phyloP scores from a whole-genome alignment of 2,888 invertebrate species.

The Tenthredo notha region DNA sequence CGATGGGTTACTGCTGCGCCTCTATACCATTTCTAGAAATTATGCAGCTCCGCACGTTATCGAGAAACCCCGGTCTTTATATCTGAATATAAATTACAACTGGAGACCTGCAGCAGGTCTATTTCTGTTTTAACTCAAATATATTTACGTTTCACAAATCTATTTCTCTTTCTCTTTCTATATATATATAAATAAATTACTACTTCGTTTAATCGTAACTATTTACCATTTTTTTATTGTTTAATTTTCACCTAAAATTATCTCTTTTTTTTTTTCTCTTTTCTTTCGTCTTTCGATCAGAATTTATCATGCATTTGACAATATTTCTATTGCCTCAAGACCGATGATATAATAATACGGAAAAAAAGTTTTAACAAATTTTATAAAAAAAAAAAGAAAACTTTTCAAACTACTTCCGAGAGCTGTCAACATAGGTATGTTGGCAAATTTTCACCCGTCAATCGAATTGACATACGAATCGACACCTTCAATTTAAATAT shows the following conservation, averaged over 20 bases:
- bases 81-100: constrained; percentile 30
- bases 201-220: background rate
- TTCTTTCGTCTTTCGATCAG: background rate
- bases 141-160: constrained; percentile 38
- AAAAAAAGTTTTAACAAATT: background rate
- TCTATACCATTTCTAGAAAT: constrained; percentile 23
- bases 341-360: constrained; percentile 9
- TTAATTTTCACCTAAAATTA: background rate
- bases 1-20: background rate
- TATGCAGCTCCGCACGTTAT: constrained; percentile 22
- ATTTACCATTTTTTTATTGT: background rate
- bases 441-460: constrained; percentile 61
- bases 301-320: background rate
- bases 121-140: constrained; percentile 20
- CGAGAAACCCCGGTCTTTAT: constrained; percentile 33
- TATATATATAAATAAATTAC: background rate
- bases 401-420: constrained; percentile 38
- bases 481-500: constrained; percentile 75
- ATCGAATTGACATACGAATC: constrained; percentile 68
- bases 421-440: background rate
- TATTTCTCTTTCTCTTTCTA: background rate
- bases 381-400: background rate
- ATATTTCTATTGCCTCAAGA: background rate
- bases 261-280: background rate
- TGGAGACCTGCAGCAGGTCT: background rate